Evolutionary conservation across 1,140 invertebrate genomes (phyloP), one percentile per base, ranked within the genome.

Genomic region (Drosophila bifasciata): DNA sequence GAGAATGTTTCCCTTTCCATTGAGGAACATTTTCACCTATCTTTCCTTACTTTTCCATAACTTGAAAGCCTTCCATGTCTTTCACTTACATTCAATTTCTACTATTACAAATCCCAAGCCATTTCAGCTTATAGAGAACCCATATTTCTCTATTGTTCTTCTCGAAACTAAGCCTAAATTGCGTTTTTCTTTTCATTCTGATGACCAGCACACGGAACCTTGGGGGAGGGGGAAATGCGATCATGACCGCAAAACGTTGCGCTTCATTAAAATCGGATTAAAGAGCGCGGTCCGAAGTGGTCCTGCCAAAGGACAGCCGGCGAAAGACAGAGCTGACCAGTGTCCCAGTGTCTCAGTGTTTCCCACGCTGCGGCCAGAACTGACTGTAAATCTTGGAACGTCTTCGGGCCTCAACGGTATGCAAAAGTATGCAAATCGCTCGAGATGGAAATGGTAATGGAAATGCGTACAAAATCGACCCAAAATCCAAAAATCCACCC

Each of bases 211-310:
- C 15, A 36, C 8, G 43, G 32, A 40, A 76, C 57, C 56, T 52
- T 11, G 23, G 15, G 60, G 41, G 46, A 76, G 23, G 15, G 60
- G 41, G 46, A 76, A 64, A 69, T 52, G 74, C 63, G 73, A 69
- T 69, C 66, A 69, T 43, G 63, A 88, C 83, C 83, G 84, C 83
- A 88, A 84, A 89, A 48, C 79, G 78, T 64, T 79, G 75, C 84
- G 83, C 83, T 88, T 88, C 84, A 88, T 88, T 88, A 88, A 88
- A 88, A 88, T 88, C 78, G 83, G 84, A 88, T 88, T 88, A 88
- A 63, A 50, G 71, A 60, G 36, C 60, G 36, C 60, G 43, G 53
- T 49, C 16, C 21, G 5, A 17, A 1, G 32, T 1, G 48, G 41
- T 56, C 66, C 66, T 46, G 63, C 13, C 17, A n/a, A 45, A 67